Conservation (phyloP, 2,888 invertebrate species). For the Theretra japonica region DNA sequence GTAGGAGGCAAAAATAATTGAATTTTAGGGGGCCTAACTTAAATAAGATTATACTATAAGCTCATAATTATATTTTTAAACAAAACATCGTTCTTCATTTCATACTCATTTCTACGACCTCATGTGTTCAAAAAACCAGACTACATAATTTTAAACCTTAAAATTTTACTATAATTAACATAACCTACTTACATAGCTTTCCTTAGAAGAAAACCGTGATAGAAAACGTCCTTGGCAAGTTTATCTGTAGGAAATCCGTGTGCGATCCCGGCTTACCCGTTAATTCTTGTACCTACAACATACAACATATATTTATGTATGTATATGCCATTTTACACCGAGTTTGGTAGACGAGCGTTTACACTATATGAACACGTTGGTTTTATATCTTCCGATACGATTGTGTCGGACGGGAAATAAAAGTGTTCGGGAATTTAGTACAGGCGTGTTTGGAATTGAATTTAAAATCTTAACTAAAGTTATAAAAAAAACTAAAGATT, state of each 20-base stretch:
- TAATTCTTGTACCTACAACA: slow-evolving; percentile 21
- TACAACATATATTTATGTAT: background rate
- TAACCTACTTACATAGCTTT: background rate
- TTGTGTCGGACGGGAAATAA: background rate
- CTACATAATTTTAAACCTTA: too few species aligned
- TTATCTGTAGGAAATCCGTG: slow-evolving; percentile 24
- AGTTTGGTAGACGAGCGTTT: slow-evolving; percentile 24
- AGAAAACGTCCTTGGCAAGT: slow-evolving; percentile 18
- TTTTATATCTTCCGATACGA: slow-evolving; percentile 21
- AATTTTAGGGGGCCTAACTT: too few species aligned
- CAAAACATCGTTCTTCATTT: too few species aligned
- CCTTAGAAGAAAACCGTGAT: background rate
- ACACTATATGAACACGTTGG: slow-evolving; percentile 25
- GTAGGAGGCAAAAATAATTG: too few species aligned
- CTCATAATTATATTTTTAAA: too few species aligned
- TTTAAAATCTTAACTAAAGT: too few species aligned
- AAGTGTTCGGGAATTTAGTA: background rate
- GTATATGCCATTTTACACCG: slow-evolving; percentile 22
- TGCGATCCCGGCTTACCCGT: slow-evolving; percentile 20
- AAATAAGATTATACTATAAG: too few species aligned
- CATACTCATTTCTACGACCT: too few species aligned
- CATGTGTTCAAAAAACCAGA: too few species aligned
- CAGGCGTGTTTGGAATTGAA: too few species aligned
- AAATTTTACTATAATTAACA: background rate
- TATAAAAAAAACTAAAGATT: too few species aligned